A percentile compares a stretch with the other conserved stretches of the same genome.
Conservation (phyloP, 2,888 invertebrate species). For the Drosophila kokeensis region DNA sequence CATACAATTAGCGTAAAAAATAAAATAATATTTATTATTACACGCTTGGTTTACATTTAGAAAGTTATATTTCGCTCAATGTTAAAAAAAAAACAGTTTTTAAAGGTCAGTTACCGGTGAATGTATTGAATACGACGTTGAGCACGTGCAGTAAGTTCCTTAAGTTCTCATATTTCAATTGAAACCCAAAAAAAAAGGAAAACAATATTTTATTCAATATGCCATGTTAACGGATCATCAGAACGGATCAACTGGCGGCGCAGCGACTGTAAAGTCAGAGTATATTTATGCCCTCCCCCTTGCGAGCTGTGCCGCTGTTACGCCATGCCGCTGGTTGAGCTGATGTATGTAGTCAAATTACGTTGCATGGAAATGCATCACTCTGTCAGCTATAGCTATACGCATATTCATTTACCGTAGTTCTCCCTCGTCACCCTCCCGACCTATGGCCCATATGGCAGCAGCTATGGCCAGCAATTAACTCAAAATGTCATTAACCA, state of each 20-base stretch:
- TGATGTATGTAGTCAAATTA: conserved; percentile 75
- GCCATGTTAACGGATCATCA: conserved; percentile 55
- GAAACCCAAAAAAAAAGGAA: not conserved
- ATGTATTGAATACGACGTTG: conserved; percentile 6
- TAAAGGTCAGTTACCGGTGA: conserved; percentile 25
- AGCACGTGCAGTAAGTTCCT: conserved; percentile 8
- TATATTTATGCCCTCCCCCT: conserved; percentile 11
- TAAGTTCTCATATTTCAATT: conserved; percentile 39
- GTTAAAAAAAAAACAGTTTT: not conserved
- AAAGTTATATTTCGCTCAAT: conserved; percentile 8
- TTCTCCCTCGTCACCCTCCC: conserved; percentile 15
- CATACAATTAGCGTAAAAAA: not conserved
- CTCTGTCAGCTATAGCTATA: conserved; percentile 20
- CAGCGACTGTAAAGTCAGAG: conserved; percentile 32
- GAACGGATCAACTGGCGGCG: conserved; percentile 49
- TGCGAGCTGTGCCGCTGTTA: conserved; percentile 14
- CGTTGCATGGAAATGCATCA: conserved; percentile 73
- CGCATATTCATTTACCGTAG: conserved; percentile 72
- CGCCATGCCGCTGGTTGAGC: conserved; percentile 28
- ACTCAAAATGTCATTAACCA: conserved; percentile 80
- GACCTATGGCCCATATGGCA: conserved; percentile 68
- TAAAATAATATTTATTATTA: not conserved
- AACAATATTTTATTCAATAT: conserved; percentile 26
- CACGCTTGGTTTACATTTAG: not conserved
- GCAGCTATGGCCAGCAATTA: conserved; percentile 65